phyloP scores from a whole-genome alignment of 2,113 vertebrate species.

The Lontra canadensis region DNA sequence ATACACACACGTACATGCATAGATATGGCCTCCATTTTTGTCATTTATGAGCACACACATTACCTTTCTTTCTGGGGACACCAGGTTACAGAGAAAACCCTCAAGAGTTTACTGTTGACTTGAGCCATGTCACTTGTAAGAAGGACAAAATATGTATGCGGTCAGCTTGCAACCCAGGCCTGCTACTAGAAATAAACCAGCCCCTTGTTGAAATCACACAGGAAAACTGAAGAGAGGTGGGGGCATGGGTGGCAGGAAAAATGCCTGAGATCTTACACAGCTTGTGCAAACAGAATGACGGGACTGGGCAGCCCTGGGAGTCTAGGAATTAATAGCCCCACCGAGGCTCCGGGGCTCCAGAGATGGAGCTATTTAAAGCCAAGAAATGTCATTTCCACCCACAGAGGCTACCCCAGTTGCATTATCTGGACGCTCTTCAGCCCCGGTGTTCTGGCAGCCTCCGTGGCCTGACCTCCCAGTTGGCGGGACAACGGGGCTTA shows the following conservation, averaged over 20 bases:
- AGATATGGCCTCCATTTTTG: not conserved
- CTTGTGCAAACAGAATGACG: constrained; percentile 81
- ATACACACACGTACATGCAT: too few relatives aligned
- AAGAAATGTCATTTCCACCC: constrained; percentile 85
- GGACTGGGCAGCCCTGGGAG: constrained; percentile 74
- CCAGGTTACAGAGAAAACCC: constrained; percentile 62
- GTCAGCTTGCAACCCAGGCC: constrained; percentile 78
- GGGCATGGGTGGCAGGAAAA: constrained; percentile 77
- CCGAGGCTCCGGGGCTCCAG: constrained; percentile 77
- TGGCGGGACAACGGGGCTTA: not conserved
- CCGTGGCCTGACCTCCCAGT: not conserved
- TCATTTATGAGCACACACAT: fast-evolving
- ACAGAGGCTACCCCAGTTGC: constrained; percentile 66
- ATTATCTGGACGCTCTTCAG: constrained; percentile 76
- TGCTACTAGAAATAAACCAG: constrained; percentile 83
- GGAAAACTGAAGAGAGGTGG: constrained; percentile 49
- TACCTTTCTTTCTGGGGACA: constrained; percentile 59
- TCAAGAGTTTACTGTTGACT: constrained; percentile 72
- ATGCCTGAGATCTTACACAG: constrained; percentile 82
- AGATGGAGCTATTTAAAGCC: constrained; percentile 84
- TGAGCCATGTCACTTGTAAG: constrained; percentile 74
- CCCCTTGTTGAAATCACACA: constrained; percentile 81
- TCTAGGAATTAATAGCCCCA: constrained; percentile 81
- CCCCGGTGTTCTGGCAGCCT: constrained; percentile 37
- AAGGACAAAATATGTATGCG: constrained; percentile 83